phyloP scores from a whole-genome alignment of 2,113 vertebrate species.

The Pleuronectes platessa region DNA sequence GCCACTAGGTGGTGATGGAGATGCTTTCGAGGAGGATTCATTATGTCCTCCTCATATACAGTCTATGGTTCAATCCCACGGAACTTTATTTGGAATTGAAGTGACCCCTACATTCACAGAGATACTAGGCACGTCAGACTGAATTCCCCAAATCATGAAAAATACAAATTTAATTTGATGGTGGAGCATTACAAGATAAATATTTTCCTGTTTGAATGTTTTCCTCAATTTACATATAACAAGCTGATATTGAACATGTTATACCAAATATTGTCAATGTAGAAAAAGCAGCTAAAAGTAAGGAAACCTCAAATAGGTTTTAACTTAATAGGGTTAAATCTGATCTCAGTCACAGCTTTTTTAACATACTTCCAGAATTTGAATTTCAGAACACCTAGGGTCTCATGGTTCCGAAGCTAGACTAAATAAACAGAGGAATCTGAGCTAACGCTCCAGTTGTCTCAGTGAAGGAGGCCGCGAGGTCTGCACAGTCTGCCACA shows the following conservation, averaged over 20 bases:
- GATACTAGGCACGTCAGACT: too few relatives aligned
- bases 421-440: not conserved
- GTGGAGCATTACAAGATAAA: too few relatives aligned
- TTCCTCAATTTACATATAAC: too few relatives aligned
- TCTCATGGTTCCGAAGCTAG: not conserved
- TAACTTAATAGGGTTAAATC: not conserved
- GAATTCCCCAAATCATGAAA: too few relatives aligned
- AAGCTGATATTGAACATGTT: not conserved
- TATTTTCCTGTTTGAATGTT: too few relatives aligned
- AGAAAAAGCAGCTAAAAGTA: not conserved
- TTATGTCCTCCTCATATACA: too few relatives aligned
- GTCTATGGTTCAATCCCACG: not conserved
- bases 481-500: constrained; percentile 30
- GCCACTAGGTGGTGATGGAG: too few relatives aligned
- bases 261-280: not conserved
- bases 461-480: constrained; percentile 1
- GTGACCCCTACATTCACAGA: not conserved
- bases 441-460: not conserved
- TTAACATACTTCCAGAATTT: not conserved
- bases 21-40: too few relatives aligned
- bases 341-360: not conserved
- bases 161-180: too few relatives aligned
- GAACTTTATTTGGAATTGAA: not conserved
- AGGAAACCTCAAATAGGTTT: not conserved
- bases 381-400: not conserved